phyloP scores from a whole-genome alignment of 2,797 vertebrate species.

The Pangasius larnaudii region DNA sequence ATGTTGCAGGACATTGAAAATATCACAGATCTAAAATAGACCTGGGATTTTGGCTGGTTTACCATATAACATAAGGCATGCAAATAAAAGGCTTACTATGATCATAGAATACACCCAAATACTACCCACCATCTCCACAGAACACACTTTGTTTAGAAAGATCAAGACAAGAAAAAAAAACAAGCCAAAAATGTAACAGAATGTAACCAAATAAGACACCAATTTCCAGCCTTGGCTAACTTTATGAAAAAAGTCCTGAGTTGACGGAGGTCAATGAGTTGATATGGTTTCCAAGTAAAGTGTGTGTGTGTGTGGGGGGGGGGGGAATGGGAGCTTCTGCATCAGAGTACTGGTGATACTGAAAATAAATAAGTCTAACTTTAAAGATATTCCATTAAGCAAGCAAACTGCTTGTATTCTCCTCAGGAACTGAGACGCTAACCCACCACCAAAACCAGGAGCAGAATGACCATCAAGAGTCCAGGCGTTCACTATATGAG shows the following conservation, averaged over 20 bases:
- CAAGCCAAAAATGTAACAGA: neutral
- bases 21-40: constrained; percentile 57
- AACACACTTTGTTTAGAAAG: constrained; percentile 55
- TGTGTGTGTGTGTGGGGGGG: too few relatives aligned
- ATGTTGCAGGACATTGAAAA: constrained; percentile 9
- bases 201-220: neutral
- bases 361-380: neutral
- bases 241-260: neutral
- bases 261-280: too few relatives aligned
- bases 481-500: constrained; percentile 30
- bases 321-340: neutral
- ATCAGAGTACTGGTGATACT: neutral
- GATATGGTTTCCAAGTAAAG: neutral
- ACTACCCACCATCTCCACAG: constrained; percentile 60
- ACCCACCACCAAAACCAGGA: constrained; percentile 34
- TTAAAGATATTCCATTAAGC: neutral
- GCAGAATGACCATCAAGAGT: constrained; percentile 57
- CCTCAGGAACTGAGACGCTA: constrained; percentile 29
- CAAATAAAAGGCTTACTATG: constrained; percentile 59
- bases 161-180: neutral
- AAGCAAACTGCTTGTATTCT: neutral
- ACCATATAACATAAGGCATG: constrained; percentile 56
- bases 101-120: constrained; percentile 33
- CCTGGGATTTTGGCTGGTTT: constrained; percentile 56
- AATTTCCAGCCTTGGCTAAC: neutral